These are phyloP conservation scores for Congeria kusceri DNA, from an alignment of 2,888 invertebrate genomes.

Conservation along the genomic window DNA sequence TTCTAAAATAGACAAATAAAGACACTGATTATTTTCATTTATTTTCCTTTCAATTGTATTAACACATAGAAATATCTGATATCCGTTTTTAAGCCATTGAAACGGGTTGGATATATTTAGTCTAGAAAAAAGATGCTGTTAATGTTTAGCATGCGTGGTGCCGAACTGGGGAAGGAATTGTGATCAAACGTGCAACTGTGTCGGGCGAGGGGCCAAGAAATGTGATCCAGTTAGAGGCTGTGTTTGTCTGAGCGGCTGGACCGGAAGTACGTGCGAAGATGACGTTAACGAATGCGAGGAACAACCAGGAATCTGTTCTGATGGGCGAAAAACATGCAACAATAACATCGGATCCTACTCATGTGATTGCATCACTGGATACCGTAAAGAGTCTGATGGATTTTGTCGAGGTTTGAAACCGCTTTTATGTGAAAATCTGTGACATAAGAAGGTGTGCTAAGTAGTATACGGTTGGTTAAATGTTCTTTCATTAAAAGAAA, in stretches of 20 bases:
- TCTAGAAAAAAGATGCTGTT: no score
- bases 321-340: not conserved
- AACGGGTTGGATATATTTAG: no score
- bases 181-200: not conserved
- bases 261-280: constrained; percentile 4
- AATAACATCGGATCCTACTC: constrained; percentile 2
- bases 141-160: not conserved
- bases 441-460: no score
- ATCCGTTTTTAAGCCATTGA: no score
- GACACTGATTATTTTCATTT: no score
- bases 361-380: not conserved
- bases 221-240: constrained; percentile 4
- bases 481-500: no score
- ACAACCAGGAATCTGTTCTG: not conserved
- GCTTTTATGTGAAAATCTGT: no score
- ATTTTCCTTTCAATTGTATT: no score
- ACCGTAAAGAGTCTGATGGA: not conserved
- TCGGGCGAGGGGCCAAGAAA: constrained; percentile 2
- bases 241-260: constrained; percentile 2
- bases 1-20: no score
- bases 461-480: no score
- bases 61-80: no score
- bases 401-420: not conserved
- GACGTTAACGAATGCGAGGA: not conserved
- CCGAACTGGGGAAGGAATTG: constrained; percentile 3